Percentiles rank a stretch among this genome's conserved stretches.
Conservation (phyloP, 2,797 vertebrate genomes). For the Luscinia luscinia region DNA sequence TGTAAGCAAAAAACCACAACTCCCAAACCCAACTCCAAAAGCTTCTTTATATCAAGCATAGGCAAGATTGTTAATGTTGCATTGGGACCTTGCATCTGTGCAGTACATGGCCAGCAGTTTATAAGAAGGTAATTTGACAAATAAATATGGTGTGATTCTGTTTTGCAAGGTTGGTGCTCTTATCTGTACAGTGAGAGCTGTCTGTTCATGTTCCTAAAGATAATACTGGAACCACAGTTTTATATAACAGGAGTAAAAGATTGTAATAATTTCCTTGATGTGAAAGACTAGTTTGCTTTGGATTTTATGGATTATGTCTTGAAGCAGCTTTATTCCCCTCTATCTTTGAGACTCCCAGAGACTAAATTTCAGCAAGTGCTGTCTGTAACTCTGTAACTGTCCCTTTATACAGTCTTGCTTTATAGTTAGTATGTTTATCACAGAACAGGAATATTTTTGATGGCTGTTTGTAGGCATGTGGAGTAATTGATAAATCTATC, state of each 20-base stretch:
- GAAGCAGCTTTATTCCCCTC: not conserved
- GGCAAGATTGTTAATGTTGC: not conserved
- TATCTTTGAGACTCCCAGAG: not conserved
- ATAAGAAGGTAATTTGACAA: not conserved
- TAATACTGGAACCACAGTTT: not conserved
- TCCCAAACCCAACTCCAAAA: not conserved
- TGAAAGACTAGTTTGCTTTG: not conserved
- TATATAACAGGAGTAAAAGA: not conserved
- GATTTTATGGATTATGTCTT: not conserved
- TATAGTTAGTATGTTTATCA: not conserved
- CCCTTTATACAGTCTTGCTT: not conserved
- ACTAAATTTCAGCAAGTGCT: not conserved
- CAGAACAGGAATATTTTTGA: not conserved
- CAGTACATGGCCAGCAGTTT: not conserved
- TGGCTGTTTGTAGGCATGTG: not conserved
- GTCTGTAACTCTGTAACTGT: fast-evolving
- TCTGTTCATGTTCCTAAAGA: not conserved
- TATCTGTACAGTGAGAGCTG: not conserved
- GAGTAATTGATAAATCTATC: not conserved
- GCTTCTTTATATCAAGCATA: not conserved
- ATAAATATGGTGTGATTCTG: not conserved
- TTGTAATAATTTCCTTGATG: not conserved
- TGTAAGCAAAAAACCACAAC: not conserved
- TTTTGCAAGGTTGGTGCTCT: not conserved
- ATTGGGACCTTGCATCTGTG: not conserved